Base-by-base conservation (phyloP, 2,797 vertebrate species). In the Pseudomugil tenellus region DNA sequence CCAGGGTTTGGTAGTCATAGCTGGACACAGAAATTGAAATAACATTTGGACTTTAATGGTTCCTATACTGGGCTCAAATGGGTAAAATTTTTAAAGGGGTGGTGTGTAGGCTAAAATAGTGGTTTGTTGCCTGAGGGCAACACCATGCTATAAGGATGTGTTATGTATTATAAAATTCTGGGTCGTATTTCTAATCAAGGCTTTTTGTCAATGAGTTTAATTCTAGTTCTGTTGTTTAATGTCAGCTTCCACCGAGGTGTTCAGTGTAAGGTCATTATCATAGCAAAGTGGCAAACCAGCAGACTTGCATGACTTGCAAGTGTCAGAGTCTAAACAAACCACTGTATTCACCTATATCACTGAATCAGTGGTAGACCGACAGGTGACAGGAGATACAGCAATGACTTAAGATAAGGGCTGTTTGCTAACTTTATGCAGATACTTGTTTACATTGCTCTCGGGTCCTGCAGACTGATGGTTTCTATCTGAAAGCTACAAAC, bases 1-100 rank as follows among this genome's bases (percentile, higher is more conserved):
- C 92, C 77, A 94, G 74, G 37, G 92, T 93, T 83, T 90, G 87
- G 84, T 94, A 93, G 81, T 94, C 76, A 58, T 92, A 94, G 63
- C 91, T 92, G 51, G 39, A 28, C 48, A 63, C 1, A 63, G 43
- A 58, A 2, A 37, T 13, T 16, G 16, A 5, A 39, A 39, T 39
- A 31, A 74, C n/a, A 49, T 2, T 32, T 25, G 9, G 67, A 37
- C 2, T 12, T 62, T 1, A n/a, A 25, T 9, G 11, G 28, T 43
- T 70, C 56, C 19, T 60, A 37, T 56, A 70, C 8, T 67, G 1
- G n/a, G n/a, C n/a, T n/a, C n/a, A n/a, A n/a, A n/a, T n/a, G n/a
- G n/a, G n/a, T n/a, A n/a, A n/a, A n/a, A n/a, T n/a, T n/a, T n/a
- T n/a, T n/a, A n/a, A n/a, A n/a, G n/a, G n/a, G n/a, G n/a, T n/a